phyloP scores from a whole-genome alignment of 2,113 vertebrate species.

The Urocolius indicus region DNA sequence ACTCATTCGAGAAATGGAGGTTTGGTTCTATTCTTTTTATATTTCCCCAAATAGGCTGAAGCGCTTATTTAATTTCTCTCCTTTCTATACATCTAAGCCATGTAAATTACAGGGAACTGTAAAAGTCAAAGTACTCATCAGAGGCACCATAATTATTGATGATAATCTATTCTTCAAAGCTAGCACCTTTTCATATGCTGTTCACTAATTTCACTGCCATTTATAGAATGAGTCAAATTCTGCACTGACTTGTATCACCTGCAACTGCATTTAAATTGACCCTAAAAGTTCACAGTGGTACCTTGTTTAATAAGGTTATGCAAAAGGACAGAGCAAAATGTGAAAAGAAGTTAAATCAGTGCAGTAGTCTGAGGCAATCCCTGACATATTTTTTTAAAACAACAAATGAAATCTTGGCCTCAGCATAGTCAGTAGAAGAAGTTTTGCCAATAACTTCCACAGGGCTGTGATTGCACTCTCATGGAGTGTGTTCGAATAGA shows the following conservation, averaged over 20 bases:
- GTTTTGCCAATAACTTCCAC: background rate
- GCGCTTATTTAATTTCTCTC: background rate
- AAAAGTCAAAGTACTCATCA: constrained; percentile 39
- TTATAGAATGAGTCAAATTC: constrained; percentile 7
- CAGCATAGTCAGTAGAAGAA: background rate
- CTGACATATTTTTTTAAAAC: background rate
- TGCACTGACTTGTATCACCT: background rate
- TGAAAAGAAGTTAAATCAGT: background rate
- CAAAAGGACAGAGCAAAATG: background rate
- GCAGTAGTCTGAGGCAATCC: background rate
- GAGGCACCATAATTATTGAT: constrained; percentile 36
- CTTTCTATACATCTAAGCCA: background rate
- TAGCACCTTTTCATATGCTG: background rate
- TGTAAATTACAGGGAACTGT: constrained; percentile 21
- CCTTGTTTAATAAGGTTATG: background rate
- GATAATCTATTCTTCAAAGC: constrained; percentile 27
- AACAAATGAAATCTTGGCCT: background rate
- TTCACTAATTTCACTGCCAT: constrained; percentile 1
- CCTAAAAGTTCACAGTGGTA: background rate
- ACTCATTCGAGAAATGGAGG: background rate
- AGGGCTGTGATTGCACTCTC: background rate
- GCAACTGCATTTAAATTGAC: background rate
- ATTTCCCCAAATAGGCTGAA: background rate
- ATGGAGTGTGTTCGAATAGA: background rate
- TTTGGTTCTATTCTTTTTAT: background rate